Conservation (phyloP, 2,888 invertebrate genomes). For the Diaperis boleti region DNA sequence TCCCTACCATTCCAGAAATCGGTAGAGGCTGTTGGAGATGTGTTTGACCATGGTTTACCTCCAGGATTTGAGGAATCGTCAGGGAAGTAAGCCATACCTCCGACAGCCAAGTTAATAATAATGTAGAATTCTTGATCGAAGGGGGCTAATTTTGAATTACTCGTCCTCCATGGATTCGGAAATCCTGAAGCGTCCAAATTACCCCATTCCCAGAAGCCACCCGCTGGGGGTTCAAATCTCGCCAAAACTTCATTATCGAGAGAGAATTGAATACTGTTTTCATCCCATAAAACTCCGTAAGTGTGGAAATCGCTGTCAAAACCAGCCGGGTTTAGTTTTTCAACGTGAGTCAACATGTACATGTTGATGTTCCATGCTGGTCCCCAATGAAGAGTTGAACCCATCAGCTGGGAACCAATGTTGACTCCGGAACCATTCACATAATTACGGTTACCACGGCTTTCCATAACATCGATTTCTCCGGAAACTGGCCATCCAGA, state of each 20-base stretch:
- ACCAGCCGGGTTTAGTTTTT: slow-evolving; percentile 61
- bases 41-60: slow-evolving; percentile 72
- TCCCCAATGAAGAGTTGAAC: slow-evolving; percentile 78
- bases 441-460: slow-evolving; percentile 72
- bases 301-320: slow-evolving; percentile 73
- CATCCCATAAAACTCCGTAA: slow-evolving; percentile 77
- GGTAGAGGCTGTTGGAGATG: slow-evolving; percentile 62
- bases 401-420: slow-evolving; percentile 72
- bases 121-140: slow-evolving; percentile 77
- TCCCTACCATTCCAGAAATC: slow-evolving; percentile 75
- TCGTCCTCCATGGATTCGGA: slow-evolving; percentile 71
- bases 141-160: slow-evolving; percentile 72
- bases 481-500: slow-evolving; percentile 80
- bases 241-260: slow-evolving; percentile 70
- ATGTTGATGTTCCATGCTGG: slow-evolving; percentile 70
- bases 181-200: slow-evolving; percentile 68
- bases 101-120: slow-evolving; percentile 76
- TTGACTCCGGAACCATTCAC: slow-evolving; percentile 42
- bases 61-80: slow-evolving; percentile 70
- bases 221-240: slow-evolving; percentile 66
- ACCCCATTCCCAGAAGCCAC: slow-evolving; percentile 76
- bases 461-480: slow-evolving; percentile 78
- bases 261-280: slow-evolving; percentile 67
- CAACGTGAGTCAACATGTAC: slow-evolving; percentile 70
- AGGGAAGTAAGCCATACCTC: slow-evolving; percentile 76